A percentile compares a stretch with the other conserved stretches of the same genome.
Evolutionary conservation across 2,888 invertebrate genomes (phyloP).

Genomic region (Fragum whitleyi): DNA sequence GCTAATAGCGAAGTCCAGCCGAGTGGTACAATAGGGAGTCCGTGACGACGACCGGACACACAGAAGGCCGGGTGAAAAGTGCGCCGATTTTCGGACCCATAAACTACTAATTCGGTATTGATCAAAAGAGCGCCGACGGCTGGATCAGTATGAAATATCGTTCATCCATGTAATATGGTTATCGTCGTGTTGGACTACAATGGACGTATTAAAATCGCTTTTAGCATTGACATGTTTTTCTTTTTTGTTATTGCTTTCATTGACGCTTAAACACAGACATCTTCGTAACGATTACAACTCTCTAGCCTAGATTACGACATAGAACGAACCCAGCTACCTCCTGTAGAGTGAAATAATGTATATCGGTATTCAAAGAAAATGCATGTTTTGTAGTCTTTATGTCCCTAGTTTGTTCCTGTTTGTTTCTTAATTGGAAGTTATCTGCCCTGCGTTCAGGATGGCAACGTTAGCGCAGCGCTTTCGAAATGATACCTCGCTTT

Average conservation of each 20-base stretch:
- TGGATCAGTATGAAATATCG: constrained; percentile 3
- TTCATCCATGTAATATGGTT: constrained; percentile 18
- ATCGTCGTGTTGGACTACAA: constrained; percentile 15
- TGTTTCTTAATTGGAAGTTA: too few species aligned
- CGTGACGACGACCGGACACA: constrained; percentile 13
- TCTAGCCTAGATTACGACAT: too few species aligned
- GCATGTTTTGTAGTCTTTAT: too few species aligned
- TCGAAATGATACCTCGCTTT: too few species aligned
- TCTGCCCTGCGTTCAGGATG: too few species aligned
- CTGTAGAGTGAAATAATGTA: too few species aligned
- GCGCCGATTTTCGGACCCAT: constrained; percentile 19
- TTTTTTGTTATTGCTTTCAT: neutral
- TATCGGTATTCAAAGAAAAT: too few species aligned
- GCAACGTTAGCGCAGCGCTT: too few species aligned
- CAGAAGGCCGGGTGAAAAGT: constrained; percentile 3
- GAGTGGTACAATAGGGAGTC: constrained; percentile 22
- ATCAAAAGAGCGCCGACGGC: constrained; percentile 25
- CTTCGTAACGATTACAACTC: too few species aligned
- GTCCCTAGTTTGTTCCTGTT: too few species aligned
- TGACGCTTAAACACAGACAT: too few species aligned
- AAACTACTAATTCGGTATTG: constrained; percentile 26
- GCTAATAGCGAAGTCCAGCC: constrained; percentile 7
- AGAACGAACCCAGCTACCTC: too few species aligned
- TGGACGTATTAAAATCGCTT: constrained; percentile 17
- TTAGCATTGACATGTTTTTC: constrained; percentile 13